Percentiles rank a stretch among this genome's conserved stretches.
Evolutionary conservation across 64 coral and sea anemone genomes (phyloP).

Genomic region (Montipora cactus): DNA sequence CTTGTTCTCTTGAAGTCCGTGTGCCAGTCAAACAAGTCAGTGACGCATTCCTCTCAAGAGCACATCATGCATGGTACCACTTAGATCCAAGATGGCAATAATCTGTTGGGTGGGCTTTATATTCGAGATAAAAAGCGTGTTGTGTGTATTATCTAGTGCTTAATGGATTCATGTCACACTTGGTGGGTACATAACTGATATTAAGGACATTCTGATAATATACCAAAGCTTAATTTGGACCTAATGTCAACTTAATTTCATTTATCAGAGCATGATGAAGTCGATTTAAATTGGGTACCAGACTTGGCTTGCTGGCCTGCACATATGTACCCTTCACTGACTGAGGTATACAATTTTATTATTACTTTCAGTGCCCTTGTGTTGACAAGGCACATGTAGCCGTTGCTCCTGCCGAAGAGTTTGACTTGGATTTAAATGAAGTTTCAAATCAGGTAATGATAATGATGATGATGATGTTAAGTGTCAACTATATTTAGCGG

Average conservation of each 20-base stretch:
- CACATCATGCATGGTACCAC: no score
- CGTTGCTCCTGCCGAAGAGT: constrained; percentile 40
- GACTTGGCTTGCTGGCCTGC: no score
- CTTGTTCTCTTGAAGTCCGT: not conserved
- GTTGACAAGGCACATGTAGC: constrained; percentile 59
- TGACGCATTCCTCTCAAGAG: no score
- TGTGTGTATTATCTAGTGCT: not conserved
- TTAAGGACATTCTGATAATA: not conserved
- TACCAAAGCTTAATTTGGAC: not conserved
- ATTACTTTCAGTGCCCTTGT: constrained; percentile 49
- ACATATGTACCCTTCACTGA: not conserved
- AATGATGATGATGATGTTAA: not conserved
- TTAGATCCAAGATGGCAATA: no score
- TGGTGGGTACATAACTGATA: constrained; percentile 27
- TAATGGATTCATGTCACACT: constrained; percentile 77
- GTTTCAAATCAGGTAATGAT: not conserved
- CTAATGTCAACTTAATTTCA: no score
- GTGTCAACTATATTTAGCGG: no score
- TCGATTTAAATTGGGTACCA: no score
- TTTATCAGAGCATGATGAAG: no score
- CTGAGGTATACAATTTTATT: not conserved
- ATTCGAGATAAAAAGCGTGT: no score
- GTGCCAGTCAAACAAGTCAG: not conserved
- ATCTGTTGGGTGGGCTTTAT: no score
- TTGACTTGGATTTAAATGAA: not conserved